Base-by-base conservation (phyloP, 1,140 invertebrate species). In the Lordiphosa collinella region DNA sequence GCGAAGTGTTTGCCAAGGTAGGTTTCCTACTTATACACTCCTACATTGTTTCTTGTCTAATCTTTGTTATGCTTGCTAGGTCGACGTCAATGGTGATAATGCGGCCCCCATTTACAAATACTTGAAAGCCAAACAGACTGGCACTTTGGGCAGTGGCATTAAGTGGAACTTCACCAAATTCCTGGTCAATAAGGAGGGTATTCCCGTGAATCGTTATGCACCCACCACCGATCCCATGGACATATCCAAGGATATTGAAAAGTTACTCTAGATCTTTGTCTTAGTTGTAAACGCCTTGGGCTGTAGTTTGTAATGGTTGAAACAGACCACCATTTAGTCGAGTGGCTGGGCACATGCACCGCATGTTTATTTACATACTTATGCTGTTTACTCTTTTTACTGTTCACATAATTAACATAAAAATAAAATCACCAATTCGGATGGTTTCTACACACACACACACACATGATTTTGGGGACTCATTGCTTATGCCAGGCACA, bases 151-250 rank as follows among this genome's bases (percentile, higher is more conserved):
- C n/a, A 91, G 94, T 85, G 92, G 92, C 36, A 97, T 99, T 65
- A 98, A 99, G 87, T 99, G 98, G 98, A 99, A 99, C 89, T 99
- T 99, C 73, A 96, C 96, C 3, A 99, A 99, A 88, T 99, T 99
- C 89, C 91, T 99, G 35, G 90, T 98, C 29, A 92, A 98, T 88
- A 96, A 94, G 86, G 90, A 97, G 44, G 98, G 98, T 3, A 89
- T 94, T 38, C 95, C 95, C 0, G 93, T 98, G 0, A 93, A 94
- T 65, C 91, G 97, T 80, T 95, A 95, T 89, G 93, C 92, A 7
- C 95, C 96, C 0, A 93, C 91, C 40, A 92, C 91, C 1, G 92
- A 95, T 78, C 96, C 97, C 0, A 89, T 92, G 50, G 91, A 92
- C 57, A 90, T 94, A 76, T 91, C 92, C 40, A 91, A 93, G 35